Percentiles rank a stretch among this genome's conserved stretches.
These are phyloP conservation scores for Flexamia atlantica DNA, from an alignment of 2,888 invertebrate genomes.

Conservation along the genomic window DNA sequence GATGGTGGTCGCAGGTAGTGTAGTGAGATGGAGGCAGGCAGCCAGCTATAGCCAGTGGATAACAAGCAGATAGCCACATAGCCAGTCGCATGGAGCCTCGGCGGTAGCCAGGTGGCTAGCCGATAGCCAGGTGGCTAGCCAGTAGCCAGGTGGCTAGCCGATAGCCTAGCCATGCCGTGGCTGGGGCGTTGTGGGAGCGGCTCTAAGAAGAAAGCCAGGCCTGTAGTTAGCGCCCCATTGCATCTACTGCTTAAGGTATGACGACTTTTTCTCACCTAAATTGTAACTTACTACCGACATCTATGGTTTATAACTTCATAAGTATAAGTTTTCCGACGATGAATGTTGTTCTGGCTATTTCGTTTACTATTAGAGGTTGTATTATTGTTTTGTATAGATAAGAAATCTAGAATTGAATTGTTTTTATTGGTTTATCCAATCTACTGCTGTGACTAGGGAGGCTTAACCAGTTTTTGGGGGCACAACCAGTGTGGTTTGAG, in stretches of 20 bases:
- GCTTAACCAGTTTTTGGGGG: no score
- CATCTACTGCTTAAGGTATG: conserved; percentile 69
- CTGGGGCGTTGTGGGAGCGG: conserved; percentile 68
- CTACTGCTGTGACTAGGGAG: no score
- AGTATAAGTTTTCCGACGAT: no score
- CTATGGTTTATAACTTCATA: no score
- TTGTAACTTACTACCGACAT: no score
- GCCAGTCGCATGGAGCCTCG: conserved; percentile 1
- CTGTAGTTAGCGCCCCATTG: conserved; percentile 68
- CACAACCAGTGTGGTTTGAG: no score
- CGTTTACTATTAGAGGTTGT: no score
- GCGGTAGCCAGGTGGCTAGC: conserved; percentile 11
- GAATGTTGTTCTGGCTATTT: no score
- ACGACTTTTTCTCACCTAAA: neutral
- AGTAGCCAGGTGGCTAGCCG: neutral
- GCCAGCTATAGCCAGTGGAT: neutral
- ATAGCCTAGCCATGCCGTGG: conserved; percentile 67
- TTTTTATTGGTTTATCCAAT: no score
- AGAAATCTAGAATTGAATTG: no score
- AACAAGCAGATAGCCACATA: neutral
- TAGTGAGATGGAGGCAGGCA: neutral
- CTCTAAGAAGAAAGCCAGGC: conserved; percentile 66
- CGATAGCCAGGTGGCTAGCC: conserved; percentile 5
- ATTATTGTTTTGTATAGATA: no score
- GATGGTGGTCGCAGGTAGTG: conserved; percentile 18